phyloP scores from a whole-genome alignment of 2,113 vertebrate genomes.

The Bombycilla garrulus region DNA sequence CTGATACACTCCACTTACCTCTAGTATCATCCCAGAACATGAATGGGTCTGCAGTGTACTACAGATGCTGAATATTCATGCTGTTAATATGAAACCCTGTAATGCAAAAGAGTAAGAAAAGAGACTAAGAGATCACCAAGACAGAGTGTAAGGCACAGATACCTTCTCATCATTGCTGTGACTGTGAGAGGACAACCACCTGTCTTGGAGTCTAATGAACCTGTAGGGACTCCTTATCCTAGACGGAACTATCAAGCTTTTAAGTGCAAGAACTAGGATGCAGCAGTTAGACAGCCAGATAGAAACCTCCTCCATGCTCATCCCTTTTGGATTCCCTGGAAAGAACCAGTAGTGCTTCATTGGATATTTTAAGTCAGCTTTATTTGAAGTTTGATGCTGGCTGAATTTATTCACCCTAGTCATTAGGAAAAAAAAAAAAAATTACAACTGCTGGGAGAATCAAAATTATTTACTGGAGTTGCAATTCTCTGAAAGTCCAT shows the following conservation, averaged over 20 bases:
- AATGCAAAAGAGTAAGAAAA: neutral
- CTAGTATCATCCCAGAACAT: neutral
- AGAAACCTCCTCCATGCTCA: neutral
- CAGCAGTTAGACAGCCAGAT: neutral
- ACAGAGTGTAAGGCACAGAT: neutral
- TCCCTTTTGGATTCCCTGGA: neutral
- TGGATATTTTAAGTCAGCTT: neutral
- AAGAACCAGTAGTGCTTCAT: neutral
- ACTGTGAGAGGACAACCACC: neutral
- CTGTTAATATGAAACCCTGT: accelerated
- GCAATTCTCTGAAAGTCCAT: neutral
- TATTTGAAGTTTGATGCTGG: neutral
- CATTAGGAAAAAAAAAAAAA: neutral
- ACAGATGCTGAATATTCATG: neutral
- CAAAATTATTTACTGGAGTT: neutral
- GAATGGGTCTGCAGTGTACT: neutral
- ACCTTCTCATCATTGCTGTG: neutral
- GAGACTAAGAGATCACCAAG: neutral
- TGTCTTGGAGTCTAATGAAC: neutral
- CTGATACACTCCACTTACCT: neutral
- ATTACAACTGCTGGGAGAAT: neutral
- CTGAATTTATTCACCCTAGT: neutral
- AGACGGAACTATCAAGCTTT: neutral
- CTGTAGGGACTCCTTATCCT: neutral
- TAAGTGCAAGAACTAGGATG: neutral